phyloP scores from a whole-genome alignment of 2,797 vertebrate genomes.

The Mormyrus proboscirostris region DNA sequence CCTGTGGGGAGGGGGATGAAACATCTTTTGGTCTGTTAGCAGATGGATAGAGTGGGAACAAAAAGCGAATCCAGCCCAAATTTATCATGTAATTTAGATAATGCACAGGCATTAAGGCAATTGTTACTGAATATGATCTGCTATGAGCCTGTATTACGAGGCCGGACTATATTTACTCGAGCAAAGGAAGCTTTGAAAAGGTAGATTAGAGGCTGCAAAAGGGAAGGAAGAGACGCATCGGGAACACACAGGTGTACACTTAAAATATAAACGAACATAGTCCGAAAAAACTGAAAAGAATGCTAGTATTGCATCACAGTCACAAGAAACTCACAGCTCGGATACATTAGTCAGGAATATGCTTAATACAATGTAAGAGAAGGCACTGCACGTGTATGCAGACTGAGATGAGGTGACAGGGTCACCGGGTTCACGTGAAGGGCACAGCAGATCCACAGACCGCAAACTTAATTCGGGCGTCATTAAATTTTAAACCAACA shows the following conservation, averaged over 20 bases:
- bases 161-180: constrained; percentile 51
- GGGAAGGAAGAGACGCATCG: constrained; percentile 53
- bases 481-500: neutral
- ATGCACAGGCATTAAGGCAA: constrained; percentile 57
- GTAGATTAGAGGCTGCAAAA: constrained; percentile 53
- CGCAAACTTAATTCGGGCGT: neutral
- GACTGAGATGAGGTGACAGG: neutral
- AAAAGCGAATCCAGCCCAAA: constrained; percentile 57
- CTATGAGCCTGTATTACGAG: constrained; percentile 38
- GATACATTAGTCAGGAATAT: neutral
- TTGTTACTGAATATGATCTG: constrained; percentile 44
- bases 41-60: constrained; percentile 32
- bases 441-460: neutral
- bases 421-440: neutral
- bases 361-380: neutral
- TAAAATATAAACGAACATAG: neutral
- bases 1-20: neutral
- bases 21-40: constrained; percentile 34
- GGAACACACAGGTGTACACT: neutral
- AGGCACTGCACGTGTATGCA: neutral
- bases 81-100: constrained; percentile 58
- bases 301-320: neutral
- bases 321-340: neutral
- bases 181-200: constrained; percentile 15
- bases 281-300: neutral